Evolutionary conservation across 2,888 invertebrate genomes (phyloP).

Genomic region (Lasius platythorax): DNA sequence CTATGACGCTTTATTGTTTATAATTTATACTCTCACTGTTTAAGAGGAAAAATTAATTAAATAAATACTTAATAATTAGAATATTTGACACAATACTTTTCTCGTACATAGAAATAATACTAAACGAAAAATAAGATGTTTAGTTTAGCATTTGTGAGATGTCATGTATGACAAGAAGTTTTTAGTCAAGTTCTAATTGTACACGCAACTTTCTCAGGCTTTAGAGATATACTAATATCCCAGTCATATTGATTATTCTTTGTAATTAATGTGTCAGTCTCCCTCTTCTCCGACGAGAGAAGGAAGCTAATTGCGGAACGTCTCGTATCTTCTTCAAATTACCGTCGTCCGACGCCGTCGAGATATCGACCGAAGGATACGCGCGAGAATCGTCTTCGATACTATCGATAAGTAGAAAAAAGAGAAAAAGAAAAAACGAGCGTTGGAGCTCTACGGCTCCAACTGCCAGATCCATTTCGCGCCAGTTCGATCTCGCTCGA

Average conservation of each 20-base stretch:
- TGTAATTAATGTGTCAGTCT: constrained; percentile 56
- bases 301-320: constrained; percentile 67
- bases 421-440: constrained; percentile 26
- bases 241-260: constrained; percentile 40
- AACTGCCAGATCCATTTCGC: constrained; percentile 76
- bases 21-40: not conserved
- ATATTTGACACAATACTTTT: not conserved
- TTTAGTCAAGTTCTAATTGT: no score
- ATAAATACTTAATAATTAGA: not conserved
- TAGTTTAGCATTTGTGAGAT: not conserved
- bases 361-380: constrained; percentile 50
- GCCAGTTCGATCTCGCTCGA: constrained; percentile 70
- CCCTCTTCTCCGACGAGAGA: constrained; percentile 31
- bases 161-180: no score
- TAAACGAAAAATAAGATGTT: not conserved
- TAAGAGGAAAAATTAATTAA: not conserved
- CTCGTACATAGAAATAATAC: not conserved
- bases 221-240: constrained; percentile 26
- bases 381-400: constrained; percentile 65
- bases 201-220: not conserved
- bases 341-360: constrained; percentile 57
- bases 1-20: not conserved
- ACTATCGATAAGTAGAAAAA: constrained; percentile 69
- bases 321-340: constrained; percentile 66
- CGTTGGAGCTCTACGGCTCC: constrained; percentile 54